These are phyloP conservation scores for Muschampia plurimacula DNA, from an alignment of 2,888 invertebrate species.

Conservation along the genomic window DNA sequence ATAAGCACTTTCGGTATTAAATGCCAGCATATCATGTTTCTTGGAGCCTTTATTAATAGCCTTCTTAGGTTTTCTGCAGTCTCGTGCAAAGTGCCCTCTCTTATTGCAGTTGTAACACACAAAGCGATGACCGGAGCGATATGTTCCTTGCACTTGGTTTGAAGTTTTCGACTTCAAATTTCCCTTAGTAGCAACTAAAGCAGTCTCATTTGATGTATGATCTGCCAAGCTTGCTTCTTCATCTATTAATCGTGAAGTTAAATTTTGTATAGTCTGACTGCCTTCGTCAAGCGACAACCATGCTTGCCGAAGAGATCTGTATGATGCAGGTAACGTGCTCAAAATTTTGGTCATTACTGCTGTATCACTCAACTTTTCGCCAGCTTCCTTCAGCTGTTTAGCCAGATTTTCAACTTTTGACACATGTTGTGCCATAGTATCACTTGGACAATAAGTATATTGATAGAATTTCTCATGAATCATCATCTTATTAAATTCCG, in stretches of 20 bases:
- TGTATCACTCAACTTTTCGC: constrained; percentile 50
- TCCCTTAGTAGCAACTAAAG: constrained; percentile 40
- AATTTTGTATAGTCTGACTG: constrained; percentile 43
- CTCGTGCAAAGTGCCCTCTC: constrained; percentile 48
- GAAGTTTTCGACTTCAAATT: not conserved
- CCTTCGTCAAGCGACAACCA: constrained; percentile 48
- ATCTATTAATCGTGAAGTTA: constrained; percentile 48
- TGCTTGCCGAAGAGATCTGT: constrained; percentile 48
- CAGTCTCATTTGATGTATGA: constrained; percentile 45
- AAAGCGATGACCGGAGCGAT: constrained; percentile 33
- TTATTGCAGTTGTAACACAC: constrained; percentile 50
- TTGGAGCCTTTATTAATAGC: constrained; percentile 33
- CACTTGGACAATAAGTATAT: constrained; percentile 45
- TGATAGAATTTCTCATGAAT: constrained; percentile 44
- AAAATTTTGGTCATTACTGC: constrained; percentile 53
- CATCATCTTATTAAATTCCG: constrained; percentile 36
- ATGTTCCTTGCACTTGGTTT: constrained; percentile 40
- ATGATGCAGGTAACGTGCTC: constrained; percentile 47
- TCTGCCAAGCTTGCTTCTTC: constrained; percentile 41
- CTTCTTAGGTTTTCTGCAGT: constrained; percentile 47
- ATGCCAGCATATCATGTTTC: constrained; percentile 45
- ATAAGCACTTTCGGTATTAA: constrained; percentile 32
- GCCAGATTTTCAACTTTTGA: constrained; percentile 48
- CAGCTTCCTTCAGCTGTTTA: constrained; percentile 48
- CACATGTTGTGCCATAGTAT: constrained; percentile 49